A percentile compares a stretch with the other conserved stretches of the same genome.
phyloP scores from a whole-genome alignment of 2,797 vertebrate genomes.

The Phrynocephalus forsythii region DNA sequence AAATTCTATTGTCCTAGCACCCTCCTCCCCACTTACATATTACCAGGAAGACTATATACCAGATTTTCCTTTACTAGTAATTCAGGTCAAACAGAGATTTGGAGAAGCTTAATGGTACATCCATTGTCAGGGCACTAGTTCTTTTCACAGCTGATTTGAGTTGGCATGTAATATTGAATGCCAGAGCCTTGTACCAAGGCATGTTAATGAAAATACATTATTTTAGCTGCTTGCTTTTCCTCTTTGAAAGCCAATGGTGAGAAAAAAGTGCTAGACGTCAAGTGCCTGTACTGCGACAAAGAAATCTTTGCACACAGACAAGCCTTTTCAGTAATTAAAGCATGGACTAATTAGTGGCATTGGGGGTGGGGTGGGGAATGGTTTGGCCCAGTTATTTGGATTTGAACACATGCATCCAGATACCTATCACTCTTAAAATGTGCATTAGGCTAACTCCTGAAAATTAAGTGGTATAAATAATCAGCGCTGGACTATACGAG shows the following conservation, averaged over 20 bases:
- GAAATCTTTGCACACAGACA: not conserved
- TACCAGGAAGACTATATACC: not conserved
- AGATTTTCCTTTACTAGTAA: conserved; percentile 13
- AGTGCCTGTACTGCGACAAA: conserved; percentile 18
- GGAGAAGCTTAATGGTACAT: fast-evolving
- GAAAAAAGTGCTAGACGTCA: conserved; percentile 1
- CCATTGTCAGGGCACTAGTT: conserved; percentile 15
- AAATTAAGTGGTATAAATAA: not conserved
- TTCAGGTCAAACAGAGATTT: conserved; percentile 7
- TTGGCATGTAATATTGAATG: conserved; percentile 3
- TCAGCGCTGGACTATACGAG: not conserved
- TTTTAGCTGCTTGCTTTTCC: not conserved
- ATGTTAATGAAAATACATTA: conserved; percentile 12
- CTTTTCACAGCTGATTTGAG: not conserved
- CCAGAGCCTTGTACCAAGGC: not conserved
- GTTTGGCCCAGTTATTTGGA: not conserved
- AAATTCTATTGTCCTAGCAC: conserved; percentile 6
- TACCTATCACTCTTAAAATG: not conserved
- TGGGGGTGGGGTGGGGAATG: no score
- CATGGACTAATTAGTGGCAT: not conserved
- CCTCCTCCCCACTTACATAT: no score
- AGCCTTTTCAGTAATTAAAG: not conserved
- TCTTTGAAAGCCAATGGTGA: conserved; percentile 9
- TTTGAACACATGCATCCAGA: not conserved
- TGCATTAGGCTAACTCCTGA: not conserved